These are phyloP conservation scores for Ibidorhyncha struthersii DNA, from an alignment of 2,113 vertebrate genomes.

Conservation along the genomic window DNA sequence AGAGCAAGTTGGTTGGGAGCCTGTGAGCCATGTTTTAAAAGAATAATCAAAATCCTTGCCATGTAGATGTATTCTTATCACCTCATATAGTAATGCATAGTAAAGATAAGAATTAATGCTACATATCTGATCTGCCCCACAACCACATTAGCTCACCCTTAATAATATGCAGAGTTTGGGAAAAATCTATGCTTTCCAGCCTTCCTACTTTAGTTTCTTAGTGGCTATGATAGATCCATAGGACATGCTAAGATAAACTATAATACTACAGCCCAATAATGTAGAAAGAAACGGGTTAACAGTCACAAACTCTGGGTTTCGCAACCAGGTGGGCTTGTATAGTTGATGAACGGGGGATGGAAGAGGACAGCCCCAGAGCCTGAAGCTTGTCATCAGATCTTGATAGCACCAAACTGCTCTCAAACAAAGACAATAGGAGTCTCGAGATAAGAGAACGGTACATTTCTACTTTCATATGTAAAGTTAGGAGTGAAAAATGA, in stretches of 20 bases:
- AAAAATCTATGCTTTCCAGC: background rate
- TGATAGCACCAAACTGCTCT: no score
- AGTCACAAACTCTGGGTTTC: no score
- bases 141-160: background rate
- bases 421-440: no score
- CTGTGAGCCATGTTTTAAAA: background rate
- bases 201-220: background rate
- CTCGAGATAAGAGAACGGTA: no score
- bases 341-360: no score
- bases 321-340: no score
- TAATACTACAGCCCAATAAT: background rate
- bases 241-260: background rate
- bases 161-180: slow-evolving; percentile 8
- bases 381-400: no score
- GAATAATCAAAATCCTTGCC: background rate
- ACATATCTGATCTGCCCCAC: background rate
- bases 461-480: no score
- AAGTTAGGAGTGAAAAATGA: no score
- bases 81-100: background rate
- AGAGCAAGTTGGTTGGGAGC: background rate
- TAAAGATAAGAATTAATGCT: background rate
- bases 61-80: background rate
- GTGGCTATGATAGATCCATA: background rate
- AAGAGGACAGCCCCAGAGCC: no score
- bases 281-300: no score